A percentile compares a stretch with the other conserved stretches of the same genome.
Evolutionary conservation across 2,113 vertebrate species (phyloP).

Genomic region (Gadus macrocephalus): DNA sequence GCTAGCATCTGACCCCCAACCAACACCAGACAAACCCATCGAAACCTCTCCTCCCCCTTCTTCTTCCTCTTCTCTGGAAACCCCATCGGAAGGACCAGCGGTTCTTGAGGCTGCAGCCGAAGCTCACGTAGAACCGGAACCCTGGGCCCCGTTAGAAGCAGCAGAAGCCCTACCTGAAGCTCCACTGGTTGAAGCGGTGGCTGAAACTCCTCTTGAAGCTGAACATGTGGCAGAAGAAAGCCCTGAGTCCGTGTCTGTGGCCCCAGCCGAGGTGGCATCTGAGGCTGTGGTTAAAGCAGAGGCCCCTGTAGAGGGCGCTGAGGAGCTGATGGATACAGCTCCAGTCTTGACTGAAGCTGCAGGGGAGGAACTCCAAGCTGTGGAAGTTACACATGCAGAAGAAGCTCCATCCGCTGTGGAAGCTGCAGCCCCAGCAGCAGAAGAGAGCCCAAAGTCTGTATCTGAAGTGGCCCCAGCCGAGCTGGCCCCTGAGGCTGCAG

Average conservation of each 20-base stretch:
- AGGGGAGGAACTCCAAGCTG: conserved; percentile 42
- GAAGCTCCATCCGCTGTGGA: too few species aligned
- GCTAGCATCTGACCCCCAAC: conserved; percentile 10
- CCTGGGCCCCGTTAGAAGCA: not conserved
- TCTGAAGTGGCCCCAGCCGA: not conserved
- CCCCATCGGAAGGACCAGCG: too few species aligned
- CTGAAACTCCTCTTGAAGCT: conserved; percentile 1
- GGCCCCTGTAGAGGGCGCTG: conserved; percentile 6
- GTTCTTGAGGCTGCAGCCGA: not conserved
- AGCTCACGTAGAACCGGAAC: not conserved
- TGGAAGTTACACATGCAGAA: too few species aligned
- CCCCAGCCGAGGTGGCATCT: not conserved
- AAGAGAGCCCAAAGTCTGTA: not conserved
- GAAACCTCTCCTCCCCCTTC: conserved; percentile 8
- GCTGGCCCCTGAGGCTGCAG: not conserved
- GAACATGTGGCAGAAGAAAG: not conserved
- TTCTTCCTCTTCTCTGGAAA: not conserved
- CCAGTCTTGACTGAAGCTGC: conserved; percentile 40
- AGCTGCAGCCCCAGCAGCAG: not conserved
- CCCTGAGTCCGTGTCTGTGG: not conserved
- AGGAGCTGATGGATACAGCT: conserved; percentile 44
- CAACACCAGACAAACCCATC: not conserved
- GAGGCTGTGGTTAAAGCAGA: not conserved
- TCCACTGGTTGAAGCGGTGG: not conserved
- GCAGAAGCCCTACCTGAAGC: not conserved